Evolutionary conservation across 92 coral and sea anemone genomes (phyloP).

Genomic region (Palythoa caribaeorum): DNA sequence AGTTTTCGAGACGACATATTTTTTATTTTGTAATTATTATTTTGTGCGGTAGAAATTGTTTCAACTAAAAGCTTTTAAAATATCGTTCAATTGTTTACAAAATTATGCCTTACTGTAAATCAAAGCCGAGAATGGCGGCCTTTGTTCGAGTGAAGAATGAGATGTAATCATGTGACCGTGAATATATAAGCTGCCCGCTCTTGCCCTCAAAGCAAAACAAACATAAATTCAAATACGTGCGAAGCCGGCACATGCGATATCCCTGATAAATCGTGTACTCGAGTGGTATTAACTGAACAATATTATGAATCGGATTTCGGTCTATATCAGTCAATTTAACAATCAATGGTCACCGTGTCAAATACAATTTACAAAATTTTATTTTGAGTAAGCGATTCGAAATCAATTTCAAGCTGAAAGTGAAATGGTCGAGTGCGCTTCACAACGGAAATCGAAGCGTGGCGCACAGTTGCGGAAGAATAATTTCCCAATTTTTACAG

Average conservation of each 20-base stretch:
- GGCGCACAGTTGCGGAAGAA: not conserved
- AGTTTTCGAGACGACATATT: not conserved
- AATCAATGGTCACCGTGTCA: not conserved
- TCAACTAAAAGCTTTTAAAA: not conserved
- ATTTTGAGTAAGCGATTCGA: not conserved
- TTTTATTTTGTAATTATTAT: not conserved
- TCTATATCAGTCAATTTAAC: constrained; percentile 4
- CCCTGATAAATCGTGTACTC: constrained; percentile 24
- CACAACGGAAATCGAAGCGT: constrained; percentile 4
- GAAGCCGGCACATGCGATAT: constrained; percentile 41
- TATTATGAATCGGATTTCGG: constrained; percentile 52
- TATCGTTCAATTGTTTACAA: not conserved
- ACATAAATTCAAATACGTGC: constrained; percentile 21
- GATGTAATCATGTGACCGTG: constrained; percentile 18
- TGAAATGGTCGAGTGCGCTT: not conserved
- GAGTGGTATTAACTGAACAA: not conserved
- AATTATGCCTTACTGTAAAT: not conserved
- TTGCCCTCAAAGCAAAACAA: constrained; percentile 37
- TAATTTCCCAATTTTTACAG: not conserved
- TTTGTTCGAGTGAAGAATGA: constrained; percentile 27
- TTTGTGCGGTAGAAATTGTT: not conserved
- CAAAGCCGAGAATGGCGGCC: not conserved
- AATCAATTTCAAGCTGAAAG: not conserved
- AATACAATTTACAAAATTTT: not conserved
- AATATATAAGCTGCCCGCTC: constrained; percentile 33